phyloP scores from a whole-genome alignment of 2,797 vertebrate genomes.

The Erethizon dorsatum region DNA sequence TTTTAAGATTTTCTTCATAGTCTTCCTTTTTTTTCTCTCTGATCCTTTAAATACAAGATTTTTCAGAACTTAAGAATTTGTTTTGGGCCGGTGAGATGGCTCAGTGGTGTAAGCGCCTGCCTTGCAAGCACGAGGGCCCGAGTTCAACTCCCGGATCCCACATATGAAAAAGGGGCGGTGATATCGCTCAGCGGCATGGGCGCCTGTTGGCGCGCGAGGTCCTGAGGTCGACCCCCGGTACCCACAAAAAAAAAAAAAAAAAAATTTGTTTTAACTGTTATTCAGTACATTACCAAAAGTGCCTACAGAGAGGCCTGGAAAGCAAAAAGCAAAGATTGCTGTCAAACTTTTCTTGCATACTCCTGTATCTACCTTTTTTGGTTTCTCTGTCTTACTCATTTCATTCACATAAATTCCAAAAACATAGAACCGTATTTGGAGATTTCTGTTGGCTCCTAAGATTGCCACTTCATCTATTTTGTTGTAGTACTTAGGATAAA shows the following conservation, averaged over 20 bases:
- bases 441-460: slow-evolving; percentile 24
- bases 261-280: slow-evolving; percentile 16
- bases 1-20: slow-evolving; percentile 55
- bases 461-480: not conserved
- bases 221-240: too few relatives aligned
- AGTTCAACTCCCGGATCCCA: too few relatives aligned
- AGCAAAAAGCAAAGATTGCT: slow-evolving; percentile 21
- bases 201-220: too few relatives aligned
- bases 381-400: slow-evolving; percentile 2
- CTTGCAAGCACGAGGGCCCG: too few relatives aligned
- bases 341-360: not conserved
- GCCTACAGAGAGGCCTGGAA: not conserved
- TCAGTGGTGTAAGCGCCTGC: too few relatives aligned
- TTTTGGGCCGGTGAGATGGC: too few relatives aligned
- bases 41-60: slow-evolving; percentile 23
- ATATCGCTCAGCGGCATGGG: too few relatives aligned
- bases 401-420: slow-evolving; percentile 2
- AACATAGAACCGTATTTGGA: slow-evolving; percentile 30
- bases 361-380: not conserved
- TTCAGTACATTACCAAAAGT: slow-evolving; percentile 57
- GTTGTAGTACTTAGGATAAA: slow-evolving; percentile 16
- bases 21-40: not conserved
- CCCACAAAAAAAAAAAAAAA: too few relatives aligned
- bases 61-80: slow-evolving; percentile 55
- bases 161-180: too few relatives aligned